Evolutionary conservation across 2,888 invertebrate species (phyloP).

Genomic region (Nomada lathburiana): DNA sequence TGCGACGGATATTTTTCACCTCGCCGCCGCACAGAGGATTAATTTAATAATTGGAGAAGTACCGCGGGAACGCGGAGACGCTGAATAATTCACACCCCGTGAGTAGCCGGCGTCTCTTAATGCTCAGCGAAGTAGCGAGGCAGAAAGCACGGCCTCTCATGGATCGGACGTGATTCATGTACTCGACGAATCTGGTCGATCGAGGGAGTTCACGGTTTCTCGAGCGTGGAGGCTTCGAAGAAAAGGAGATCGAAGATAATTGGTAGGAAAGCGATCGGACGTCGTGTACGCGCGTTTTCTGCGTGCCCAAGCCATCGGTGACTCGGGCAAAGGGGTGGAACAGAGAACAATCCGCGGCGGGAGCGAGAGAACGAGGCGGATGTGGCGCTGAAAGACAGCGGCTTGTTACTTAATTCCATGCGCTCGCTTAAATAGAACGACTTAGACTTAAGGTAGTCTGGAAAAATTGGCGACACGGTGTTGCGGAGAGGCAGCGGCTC

Average conservation of each 20-base stretch:
- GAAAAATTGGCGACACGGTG: constrained; percentile 77
- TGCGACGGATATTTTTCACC: too few species aligned
- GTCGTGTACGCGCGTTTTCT: constrained; percentile 47
- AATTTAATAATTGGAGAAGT: too few species aligned
- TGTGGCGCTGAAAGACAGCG: constrained; percentile 79
- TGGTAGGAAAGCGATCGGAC: constrained; percentile 28
- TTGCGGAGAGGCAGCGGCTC: constrained; percentile 57
- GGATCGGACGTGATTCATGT: constrained; percentile 42
- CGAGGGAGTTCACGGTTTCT: constrained; percentile 31
- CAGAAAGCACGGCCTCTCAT: constrained; percentile 10
- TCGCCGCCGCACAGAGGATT: neutral
- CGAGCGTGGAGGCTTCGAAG: constrained; percentile 40
- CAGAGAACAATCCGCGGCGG: constrained; percentile 12
- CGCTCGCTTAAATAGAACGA: constrained; percentile 80
- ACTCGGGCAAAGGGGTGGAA: neutral
- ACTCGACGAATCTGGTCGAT: constrained; percentile 25
- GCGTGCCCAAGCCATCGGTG: neutral
- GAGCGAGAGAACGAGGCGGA: constrained; percentile 70
- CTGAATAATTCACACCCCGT: constrained; percentile 2
- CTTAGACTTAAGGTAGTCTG: constrained; percentile 78
- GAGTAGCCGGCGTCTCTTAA: neutral
- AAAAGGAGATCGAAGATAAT: constrained; percentile 59
- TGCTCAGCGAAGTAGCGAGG: neutral
- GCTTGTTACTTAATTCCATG: constrained; percentile 80
- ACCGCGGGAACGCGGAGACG: neutral